Evolutionary conservation across 2,797 vertebrate species (phyloP), one percentile per base, ranked within the genome.

Genomic region (Columba guinea): DNA sequence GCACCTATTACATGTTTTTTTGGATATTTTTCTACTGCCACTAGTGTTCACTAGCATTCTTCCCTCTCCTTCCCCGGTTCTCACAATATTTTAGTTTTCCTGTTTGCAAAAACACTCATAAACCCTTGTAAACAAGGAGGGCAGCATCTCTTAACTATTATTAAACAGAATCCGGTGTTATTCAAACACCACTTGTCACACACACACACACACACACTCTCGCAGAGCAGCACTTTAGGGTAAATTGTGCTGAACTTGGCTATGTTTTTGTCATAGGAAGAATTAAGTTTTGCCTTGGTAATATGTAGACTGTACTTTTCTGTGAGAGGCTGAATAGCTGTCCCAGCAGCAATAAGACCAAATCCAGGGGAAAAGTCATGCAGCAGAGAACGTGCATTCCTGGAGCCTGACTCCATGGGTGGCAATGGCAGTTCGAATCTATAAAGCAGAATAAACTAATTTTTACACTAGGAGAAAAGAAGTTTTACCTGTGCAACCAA

Each of bases 221-320:
- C 34, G 34, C 34, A 35, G 34, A 35, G 5, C 65, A 89, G 37
- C 0, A 28, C 77, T 92, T 95, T 58, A 62, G 92, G 78, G 71
- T 75, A 82, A 89, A 87, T 44, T 44, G n/a, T 4, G 4, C 34
- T 92, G 74, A 88, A 75, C 18, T 86, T 90, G 46, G 76, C 23
- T 62, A 35, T 73, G 70, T 23, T 89, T 91, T 75, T 90, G 48
- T 90, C 77, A 70, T 17, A 68, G 60, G 17, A 41, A 83, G 86
- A 77, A 90, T 78, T 71, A 80, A 80, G 37, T 55, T 91, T 93
- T 96, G 67, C 91, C 78, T 87, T 94, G 90, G 71, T 80, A 74
- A 84, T 89, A 80, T 13, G 28, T 68, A 71, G 62, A n/a, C 63
- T 69, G n/a, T 70, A 59, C 11, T 90, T 90, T 93, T 84, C 80